Evolutionary conservation across 2,113 vertebrate genomes (phyloP), one percentile per base, ranked within the genome.

Genomic region (Tricholaema leucomelas): DNA sequence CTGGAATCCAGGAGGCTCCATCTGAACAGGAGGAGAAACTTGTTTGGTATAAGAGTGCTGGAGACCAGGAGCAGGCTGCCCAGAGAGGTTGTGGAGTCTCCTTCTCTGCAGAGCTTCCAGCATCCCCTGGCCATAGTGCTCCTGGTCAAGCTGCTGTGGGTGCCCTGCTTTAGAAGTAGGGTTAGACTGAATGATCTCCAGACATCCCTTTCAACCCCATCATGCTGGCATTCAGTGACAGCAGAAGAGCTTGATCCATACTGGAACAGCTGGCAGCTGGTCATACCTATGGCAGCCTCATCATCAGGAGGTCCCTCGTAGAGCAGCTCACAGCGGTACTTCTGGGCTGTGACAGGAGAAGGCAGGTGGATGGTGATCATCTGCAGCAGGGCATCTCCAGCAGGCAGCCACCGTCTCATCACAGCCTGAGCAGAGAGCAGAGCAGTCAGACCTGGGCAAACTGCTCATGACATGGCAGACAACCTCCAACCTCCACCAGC

Each of bases 351-450:
- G 87, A 99, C 99, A 0, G 99, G 99, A 9, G 99, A 99, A 23
- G 99, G 99, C 95, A 99, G 97, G 87, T 99, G 99, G 95, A 99
- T 99, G 89, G 99, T 98, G 95, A 99, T 99, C 99, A 99, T 99
- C 91, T 99, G 99, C 28, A 99, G 97, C 75, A 99, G 96, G 6
- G 99, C 99, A 4, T 99, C 99, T 82, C 99, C 99, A 0, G 99
- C 99, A 0, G 99, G 99, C 81, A 99, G 97, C 99, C 99, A 99
- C 94, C 98, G 98, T 60, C 98, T 98, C 99, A 99, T 99, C 90
- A 99, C 99, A 4, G 99, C 98, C 98, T 98, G 63, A 18, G 33
- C 65, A 76, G 54, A 73, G 46, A 85, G 8, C 55, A 42, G 10
- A 71, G 54, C 71, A 74, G 74, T 55, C 21, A 75, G 48, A 81